phyloP scores from a whole-genome alignment of 2,113 vertebrate species.

The Alectura lathami region DNA sequence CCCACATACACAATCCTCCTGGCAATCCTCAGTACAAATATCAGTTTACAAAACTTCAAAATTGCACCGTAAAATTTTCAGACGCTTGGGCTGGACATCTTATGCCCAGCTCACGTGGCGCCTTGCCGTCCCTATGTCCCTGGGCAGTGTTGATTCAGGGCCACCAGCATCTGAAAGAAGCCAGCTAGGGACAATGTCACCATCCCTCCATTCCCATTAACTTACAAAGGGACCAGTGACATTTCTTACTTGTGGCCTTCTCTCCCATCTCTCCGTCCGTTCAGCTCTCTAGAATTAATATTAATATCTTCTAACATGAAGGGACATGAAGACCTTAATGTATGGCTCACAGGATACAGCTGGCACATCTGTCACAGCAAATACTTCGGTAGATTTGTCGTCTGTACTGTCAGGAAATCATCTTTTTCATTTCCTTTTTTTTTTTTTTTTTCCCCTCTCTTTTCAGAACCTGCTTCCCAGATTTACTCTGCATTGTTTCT shows the following conservation, averaged over 20 bases:
- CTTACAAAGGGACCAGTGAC: not conserved
- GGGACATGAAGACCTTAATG: not conserved
- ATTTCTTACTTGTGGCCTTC: not conserved
- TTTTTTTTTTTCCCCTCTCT: not conserved
- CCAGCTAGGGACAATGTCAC: not conserved
- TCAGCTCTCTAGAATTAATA: not conserved
- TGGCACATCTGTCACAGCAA: not conserved
- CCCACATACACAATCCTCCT: not conserved
- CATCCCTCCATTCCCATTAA: too few relatives aligned
- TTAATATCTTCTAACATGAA: rapidly evolving
- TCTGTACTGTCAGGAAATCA: not conserved
- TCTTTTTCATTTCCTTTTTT: not conserved
- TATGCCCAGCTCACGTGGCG: not conserved
- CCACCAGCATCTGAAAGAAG: not conserved
- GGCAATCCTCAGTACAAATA: not conserved
- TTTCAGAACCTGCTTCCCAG: not conserved
- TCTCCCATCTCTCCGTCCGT: not conserved
- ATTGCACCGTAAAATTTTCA: not conserved
- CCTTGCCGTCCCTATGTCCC: not conserved
- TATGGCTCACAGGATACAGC: too few relatives aligned
- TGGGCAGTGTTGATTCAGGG: not conserved
- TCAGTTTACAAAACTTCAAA: not conserved
- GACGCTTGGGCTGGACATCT: not conserved
- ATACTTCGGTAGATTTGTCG: not conserved
- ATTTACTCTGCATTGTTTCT: not conserved